Conservation (phyloP, 2,888 invertebrate genomes). For the Diaphora mendica region DNA sequence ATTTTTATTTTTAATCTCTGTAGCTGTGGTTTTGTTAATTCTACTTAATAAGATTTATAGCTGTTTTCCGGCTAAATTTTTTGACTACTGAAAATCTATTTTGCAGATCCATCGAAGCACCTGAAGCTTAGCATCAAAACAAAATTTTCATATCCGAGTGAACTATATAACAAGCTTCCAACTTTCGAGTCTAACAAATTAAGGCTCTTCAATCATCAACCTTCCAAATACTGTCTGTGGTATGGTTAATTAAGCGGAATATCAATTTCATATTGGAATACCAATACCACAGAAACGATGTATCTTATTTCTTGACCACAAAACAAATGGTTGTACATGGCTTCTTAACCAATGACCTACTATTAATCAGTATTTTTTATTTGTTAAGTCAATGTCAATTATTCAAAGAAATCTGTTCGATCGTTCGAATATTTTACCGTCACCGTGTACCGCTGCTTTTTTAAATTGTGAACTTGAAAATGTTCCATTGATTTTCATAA, state of each 20-base stretch:
- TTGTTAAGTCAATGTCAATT: no score
- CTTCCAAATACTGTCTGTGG: neutral
- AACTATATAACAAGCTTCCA: neutral
- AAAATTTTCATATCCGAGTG: neutral
- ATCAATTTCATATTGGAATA: neutral
- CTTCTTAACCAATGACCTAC: no score
- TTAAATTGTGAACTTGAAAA: no score
- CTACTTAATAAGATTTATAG: neutral
- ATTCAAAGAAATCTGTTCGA: no score
- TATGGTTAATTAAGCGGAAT: neutral
- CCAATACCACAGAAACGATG: neutral
- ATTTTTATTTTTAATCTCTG: neutral
- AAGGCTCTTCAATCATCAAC: neutral
- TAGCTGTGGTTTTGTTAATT: neutral
- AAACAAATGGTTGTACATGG: neutral
- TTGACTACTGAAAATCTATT: neutral
- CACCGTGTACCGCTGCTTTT: no score
- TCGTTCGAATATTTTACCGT: no score
- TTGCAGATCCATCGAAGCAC: neutral
- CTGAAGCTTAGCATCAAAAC: neutral
- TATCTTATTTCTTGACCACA: neutral
- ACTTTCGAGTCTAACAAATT: neutral
- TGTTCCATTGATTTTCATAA: no score
- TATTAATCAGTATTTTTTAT: no score
- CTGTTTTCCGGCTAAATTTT: neutral